A percentile compares a stretch with the other conserved stretches of the same genome.
Conservation (phyloP, 1,140 invertebrate genomes). For the Myzus persicae region DNA sequence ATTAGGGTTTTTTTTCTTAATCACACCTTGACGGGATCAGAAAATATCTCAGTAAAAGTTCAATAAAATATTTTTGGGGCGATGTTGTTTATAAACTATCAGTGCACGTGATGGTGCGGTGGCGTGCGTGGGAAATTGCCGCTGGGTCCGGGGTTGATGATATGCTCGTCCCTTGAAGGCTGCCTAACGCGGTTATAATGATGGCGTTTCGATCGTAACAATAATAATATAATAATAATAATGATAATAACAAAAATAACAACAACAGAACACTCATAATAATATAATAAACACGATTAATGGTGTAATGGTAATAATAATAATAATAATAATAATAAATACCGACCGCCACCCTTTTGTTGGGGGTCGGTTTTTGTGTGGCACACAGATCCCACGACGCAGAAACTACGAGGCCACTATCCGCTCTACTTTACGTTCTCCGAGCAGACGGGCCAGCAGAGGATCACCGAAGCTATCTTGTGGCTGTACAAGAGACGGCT, state of each 20-base stretch:
- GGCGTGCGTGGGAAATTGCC: conserved; percentile 47
- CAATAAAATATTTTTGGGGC: not conserved
- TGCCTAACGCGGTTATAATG: conserved; percentile 47
- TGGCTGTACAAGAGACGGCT: conserved; percentile 68
- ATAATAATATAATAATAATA: conserved; percentile 33
- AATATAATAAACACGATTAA: conserved; percentile 42
- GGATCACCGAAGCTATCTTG: conserved; percentile 67
- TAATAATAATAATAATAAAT: conserved; percentile 43
- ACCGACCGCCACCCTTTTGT: conserved; percentile 45
- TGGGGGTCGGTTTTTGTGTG: conserved; percentile 29
- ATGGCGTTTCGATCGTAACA: conserved; percentile 46
- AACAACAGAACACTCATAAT: not conserved
- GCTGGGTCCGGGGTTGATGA: conserved; percentile 51
- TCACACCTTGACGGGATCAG: not conserved
- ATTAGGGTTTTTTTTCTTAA: conserved; percentile 22
- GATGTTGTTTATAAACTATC: not conserved
- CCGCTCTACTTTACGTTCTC: conserved; percentile 70
- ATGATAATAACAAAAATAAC: conserved; percentile 32
- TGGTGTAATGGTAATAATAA: conserved; percentile 35
- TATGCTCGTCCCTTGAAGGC: conserved; percentile 7
- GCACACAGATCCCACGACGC: conserved; percentile 64
- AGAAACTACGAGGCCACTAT: conserved; percentile 66
- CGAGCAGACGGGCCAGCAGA: conserved; percentile 68
- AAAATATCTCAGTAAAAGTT: conserved; percentile 23
- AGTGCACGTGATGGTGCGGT: not conserved